Base-by-base conservation (phyloP, 2,888 invertebrate species). In the Byasa hedistus region DNA sequence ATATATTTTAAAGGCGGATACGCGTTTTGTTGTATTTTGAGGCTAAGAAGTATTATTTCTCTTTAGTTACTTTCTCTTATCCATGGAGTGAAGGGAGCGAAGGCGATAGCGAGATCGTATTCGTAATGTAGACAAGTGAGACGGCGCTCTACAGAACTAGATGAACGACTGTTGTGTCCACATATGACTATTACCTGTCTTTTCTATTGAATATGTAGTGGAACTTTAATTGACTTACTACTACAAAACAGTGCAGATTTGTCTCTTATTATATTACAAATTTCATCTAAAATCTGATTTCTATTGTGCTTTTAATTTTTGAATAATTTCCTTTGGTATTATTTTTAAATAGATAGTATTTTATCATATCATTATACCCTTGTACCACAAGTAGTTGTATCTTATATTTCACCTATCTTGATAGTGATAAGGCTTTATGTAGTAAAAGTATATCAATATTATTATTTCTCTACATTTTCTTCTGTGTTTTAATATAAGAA, bases 1-100 rank as follows among this genome's bases (percentile, higher is more conserved):
- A 70, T 65, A 70, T 75, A 69, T 69, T 68, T 71, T 73, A 69
- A 77, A 76, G 72, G 71, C 78, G 79, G 80, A 81, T 80, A 73
- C 72, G 69, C 71, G 72, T 72, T 75, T 75, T 77, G 73, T 78
- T 78, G 76, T 79, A 75, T 78, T 82, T 84, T 83, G 82, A 82
- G 82, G 81, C 81, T 82, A 81, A 82, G 83, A 84, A 85, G 78
- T 84, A 81, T 84, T 89, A 86, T 86, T 89, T 88, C 89, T 87
- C 89, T 89, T 88, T 87, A 86, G 90, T 89, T 89, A 91, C 91
- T 91, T 91, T 91, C 91, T 91, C 91, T 89, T 89, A 81, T 76
- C 84, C 81, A 82, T 85, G 77, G 78, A 91, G 91, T 91, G 91
- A 91, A 91, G 87, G 90, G 90, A 87, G 86, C 65, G 84, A 91